A percentile compares a stretch with the other conserved stretches of the same genome.
These are phyloP conservation scores for Petromus typicus DNA, from an alignment of 2,113 vertebrate genomes.

Conservation along the genomic window DNA sequence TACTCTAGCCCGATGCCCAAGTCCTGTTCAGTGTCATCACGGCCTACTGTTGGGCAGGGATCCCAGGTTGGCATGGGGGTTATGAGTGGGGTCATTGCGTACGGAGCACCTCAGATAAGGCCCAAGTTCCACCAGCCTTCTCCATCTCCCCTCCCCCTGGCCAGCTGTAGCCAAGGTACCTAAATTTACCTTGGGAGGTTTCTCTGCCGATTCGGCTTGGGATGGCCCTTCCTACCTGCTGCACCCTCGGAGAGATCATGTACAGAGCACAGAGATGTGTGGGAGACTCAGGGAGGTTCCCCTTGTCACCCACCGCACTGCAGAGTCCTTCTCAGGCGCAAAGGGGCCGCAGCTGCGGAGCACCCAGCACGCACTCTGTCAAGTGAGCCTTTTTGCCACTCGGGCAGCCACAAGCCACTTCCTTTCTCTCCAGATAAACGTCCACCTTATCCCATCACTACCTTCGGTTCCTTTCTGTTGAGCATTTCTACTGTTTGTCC, in stretches of 20 bases:
- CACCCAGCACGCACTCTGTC: accelerated
- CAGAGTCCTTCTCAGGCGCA: neutral
- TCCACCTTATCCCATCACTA: neutral
- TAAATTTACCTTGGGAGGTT: neutral
- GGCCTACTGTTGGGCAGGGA: neutral
- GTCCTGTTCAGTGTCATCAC: no score
- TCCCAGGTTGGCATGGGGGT: no score
- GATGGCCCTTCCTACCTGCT: neutral
- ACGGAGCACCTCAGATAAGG: neutral
- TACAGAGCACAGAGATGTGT: neutral
- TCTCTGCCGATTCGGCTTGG: neutral
- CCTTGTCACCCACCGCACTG: neutral
- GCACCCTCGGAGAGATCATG: neutral
- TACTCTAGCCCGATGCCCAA: neutral
- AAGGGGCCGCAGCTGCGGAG: neutral
- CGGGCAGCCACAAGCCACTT: neutral
- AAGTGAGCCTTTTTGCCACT: accelerated
- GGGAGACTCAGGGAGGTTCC: neutral
- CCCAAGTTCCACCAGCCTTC: accelerated
- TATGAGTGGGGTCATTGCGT: neutral
- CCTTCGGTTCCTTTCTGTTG: neutral
- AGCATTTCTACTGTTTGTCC: neutral
- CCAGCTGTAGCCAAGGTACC: neutral
- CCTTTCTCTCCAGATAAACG: neutral
- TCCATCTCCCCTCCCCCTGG: neutral